Percentiles rank a stretch among this genome's conserved stretches.
These are phyloP conservation scores for Acestrorhynchus altus DNA, from an alignment of 2,797 vertebrate genomes.

Conservation along the genomic window DNA sequence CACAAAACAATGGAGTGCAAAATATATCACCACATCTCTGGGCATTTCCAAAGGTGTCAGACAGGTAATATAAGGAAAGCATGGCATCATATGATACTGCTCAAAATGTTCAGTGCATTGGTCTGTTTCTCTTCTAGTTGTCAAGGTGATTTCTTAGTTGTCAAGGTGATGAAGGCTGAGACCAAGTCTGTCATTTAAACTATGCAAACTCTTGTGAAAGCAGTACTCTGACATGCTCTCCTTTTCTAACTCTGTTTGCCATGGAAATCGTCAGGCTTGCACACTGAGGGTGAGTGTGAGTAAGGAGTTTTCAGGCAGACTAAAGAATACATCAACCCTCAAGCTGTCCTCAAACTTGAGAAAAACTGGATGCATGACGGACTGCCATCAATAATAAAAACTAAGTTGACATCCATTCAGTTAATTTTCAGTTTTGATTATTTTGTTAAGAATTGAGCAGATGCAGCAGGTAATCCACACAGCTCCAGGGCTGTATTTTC, in stretches of 20 bases:
- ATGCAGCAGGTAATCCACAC: too few species aligned
- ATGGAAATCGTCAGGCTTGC: neutral
- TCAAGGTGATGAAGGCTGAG: slow-evolving; percentile 5
- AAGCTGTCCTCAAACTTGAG: neutral
- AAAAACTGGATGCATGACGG: neutral
- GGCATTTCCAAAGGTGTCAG: neutral
- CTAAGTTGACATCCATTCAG: too few species aligned
- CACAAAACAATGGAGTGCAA: neutral
- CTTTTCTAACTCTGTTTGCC: neutral
- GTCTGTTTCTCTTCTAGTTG: neutral
- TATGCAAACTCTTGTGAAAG: neutral
- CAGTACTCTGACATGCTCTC: neutral
- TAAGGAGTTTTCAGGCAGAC: too few species aligned
- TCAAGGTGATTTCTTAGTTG: neutral
- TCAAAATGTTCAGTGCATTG: neutral
- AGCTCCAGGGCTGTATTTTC: too few species aligned
- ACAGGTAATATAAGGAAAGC: neutral
- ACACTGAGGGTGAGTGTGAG: neutral
- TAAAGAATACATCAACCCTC: neutral
- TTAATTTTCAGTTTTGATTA: too few species aligned
- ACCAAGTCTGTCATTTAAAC: neutral
- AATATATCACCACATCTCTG: slow-evolving; percentile 1
- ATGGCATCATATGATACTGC: neutral
- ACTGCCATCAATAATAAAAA: too few species aligned
- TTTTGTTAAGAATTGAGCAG: too few species aligned